Conservation (phyloP, 1,140 invertebrate species). For the Coptotermes formosanus region DNA sequence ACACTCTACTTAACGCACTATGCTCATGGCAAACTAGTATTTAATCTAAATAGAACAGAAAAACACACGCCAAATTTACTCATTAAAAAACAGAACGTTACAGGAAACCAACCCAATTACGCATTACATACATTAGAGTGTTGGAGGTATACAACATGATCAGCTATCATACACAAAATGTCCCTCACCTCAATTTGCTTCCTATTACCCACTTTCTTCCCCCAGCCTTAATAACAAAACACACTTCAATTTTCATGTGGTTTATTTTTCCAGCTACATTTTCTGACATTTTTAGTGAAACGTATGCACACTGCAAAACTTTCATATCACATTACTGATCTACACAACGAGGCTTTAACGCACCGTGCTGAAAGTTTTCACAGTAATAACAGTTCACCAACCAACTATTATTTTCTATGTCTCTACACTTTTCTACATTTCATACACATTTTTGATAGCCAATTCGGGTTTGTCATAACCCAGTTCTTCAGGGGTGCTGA, state of each 20-base stretch:
- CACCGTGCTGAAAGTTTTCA: slow-evolving; percentile 16
- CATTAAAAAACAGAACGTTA: no score
- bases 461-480: slow-evolving; percentile 98
- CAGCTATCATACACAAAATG: background rate
- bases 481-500: slow-evolving; percentile 91
- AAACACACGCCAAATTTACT: no score
- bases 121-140: no score
- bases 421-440: slow-evolving; percentile 51
- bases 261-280: background rate
- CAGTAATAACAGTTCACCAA: slow-evolving; percentile 1
- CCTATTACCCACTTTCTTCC: background rate
- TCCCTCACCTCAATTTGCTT: background rate
- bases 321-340: background rate
- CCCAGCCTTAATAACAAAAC: background rate
- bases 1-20: no score
- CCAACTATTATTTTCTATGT: slow-evolving; percentile 37
- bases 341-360: background rate
- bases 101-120: no score
- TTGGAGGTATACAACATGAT: no score
- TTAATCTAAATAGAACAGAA: no score
- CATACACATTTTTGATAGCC: slow-evolving; percentile 71
- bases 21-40: no score
- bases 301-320: background rate
- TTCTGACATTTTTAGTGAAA: background rate
- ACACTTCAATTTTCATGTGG: background rate